These are phyloP conservation scores for Drosophila yakuba DNA, from an alignment of 1,140 invertebrate genomes.

Conservation along the genomic window DNA sequence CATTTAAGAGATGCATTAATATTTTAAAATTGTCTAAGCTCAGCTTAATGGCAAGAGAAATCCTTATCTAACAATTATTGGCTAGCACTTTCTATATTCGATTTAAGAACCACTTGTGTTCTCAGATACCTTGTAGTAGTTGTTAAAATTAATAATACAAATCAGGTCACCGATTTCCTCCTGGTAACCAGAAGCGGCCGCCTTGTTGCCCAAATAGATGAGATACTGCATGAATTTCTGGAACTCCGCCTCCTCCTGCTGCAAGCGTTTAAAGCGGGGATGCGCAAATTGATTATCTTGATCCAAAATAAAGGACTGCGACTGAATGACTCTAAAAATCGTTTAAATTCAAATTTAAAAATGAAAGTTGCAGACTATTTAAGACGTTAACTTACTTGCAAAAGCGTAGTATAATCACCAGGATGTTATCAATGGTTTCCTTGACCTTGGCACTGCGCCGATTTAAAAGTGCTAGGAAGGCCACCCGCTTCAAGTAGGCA, in stretches of 20 bases:
- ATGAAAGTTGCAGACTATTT: too few species aligned
- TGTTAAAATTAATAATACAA: slow-evolving; percentile 78
- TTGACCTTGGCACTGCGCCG: slow-evolving; percentile 88
- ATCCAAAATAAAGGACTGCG: slow-evolving; percentile 58
- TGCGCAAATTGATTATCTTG: slow-evolving; percentile 60
- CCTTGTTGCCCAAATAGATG: slow-evolving; percentile 81
- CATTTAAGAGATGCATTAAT: neutral
- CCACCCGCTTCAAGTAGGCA: slow-evolving; percentile 89
- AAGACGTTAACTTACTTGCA: slow-evolving; percentile 85
- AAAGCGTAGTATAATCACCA: slow-evolving; percentile 89
- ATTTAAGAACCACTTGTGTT: slow-evolving; percentile 1
- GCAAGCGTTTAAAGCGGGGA: slow-evolving; percentile 69
- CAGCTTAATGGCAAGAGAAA: neutral
- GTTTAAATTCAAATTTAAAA: neutral
- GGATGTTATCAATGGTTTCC: slow-evolving; percentile 88
- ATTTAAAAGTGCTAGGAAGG: slow-evolving; percentile 89
- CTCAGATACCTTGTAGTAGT: slow-evolving; percentile 67
- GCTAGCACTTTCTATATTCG: neutral
- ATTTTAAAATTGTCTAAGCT: neutral
- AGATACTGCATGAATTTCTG: slow-evolving; percentile 78
- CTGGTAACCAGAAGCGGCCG: slow-evolving; percentile 76
- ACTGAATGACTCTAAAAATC: slow-evolving; percentile 62
- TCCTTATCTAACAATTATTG: slow-evolving; percentile 4
- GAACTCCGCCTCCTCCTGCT: slow-evolving; percentile 75
- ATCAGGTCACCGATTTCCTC: slow-evolving; percentile 80